These are phyloP conservation scores for Percopsis omiscomaycus DNA, from an alignment of 2,797 vertebrate species.

Conservation along the genomic window DNA sequence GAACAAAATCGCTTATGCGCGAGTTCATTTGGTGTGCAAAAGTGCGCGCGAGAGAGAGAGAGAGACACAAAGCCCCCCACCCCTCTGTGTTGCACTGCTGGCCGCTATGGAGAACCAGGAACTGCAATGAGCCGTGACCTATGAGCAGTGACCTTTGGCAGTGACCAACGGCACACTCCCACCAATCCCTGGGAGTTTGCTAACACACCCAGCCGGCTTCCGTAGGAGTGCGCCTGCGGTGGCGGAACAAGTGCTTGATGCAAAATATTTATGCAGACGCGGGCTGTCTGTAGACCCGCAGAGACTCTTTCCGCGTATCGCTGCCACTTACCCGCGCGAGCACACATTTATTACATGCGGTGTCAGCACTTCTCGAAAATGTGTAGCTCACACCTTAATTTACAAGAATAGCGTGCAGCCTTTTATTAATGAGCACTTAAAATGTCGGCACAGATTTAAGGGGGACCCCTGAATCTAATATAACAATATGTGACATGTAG, in stretches of 20 bases:
- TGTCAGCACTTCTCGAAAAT: neutral
- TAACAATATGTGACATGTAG: no score
- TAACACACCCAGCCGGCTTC: conserved; percentile 40
- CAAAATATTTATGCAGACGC: conserved; percentile 53
- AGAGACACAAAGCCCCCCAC: no score
- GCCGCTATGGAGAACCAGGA: conserved; percentile 21
- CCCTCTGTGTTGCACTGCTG: no score
- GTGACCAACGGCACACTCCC: conserved; percentile 6
- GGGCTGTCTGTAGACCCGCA: conserved; percentile 13
- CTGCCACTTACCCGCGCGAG: conserved; percentile 19
- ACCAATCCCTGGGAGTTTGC: conserved; percentile 50
- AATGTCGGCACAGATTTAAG: conserved; percentile 33
- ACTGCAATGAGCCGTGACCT: conserved; percentile 51
- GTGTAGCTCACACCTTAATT: neutral
- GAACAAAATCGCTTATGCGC: no score
- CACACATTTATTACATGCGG: conserved; percentile 5
- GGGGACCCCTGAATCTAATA: conserved; percentile 16
- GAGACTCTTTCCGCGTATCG: conserved; percentile 31
- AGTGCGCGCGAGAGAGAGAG: no score
- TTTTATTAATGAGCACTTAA: conserved; percentile 31
- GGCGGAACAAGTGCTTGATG: conserved; percentile 54
- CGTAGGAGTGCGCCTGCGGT: conserved; percentile 40
- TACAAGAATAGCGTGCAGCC: neutral
- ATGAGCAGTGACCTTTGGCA: conserved; percentile 30
- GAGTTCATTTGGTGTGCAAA: no score